Evolutionary conservation across 1,140 invertebrate species (phyloP), one percentile per base, ranked within the genome.

Genomic region (Popillia japonica): DNA sequence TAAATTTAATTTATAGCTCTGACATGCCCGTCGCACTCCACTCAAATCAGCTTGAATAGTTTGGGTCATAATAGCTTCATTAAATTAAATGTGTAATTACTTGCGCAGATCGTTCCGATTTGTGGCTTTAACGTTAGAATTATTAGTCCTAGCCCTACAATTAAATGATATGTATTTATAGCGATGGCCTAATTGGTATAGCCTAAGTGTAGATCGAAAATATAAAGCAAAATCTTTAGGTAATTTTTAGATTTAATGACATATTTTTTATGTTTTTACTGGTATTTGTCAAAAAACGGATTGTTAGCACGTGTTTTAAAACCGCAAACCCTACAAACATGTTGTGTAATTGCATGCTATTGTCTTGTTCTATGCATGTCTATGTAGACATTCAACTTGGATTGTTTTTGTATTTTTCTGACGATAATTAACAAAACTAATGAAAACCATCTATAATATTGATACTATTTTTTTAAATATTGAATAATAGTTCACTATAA

Each of bases 51-150:
- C 11, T 27, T 68, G 20, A 68, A 68, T 68, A 68, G 61, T 68
- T 68, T 34, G 14, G 27, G 14, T 34, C 61, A 14, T 68, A 68
- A 68, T 68, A 68, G 61, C 6, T 22, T 8, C 61, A 68, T 68
- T 68, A 68, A 68, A 27, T 68, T 68, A 68, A 68, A 27, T 68
- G 61, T 68, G 20, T 68, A 68, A 68, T 68, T 68, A 68, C 61
- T 68, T 68, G 61, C 61, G 14, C 61, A 34, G 22, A 68, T 68
- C 61, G 22, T 22, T 68, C 11, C 17, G 20, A 10, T 23, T 34
- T 68, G 61, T 22, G 61, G 61, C 22, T 68, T 68, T 68, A 68
- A 68, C 8, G 22, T 68, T 68, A 68, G 61, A 68, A 27, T 68
- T 68, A 27, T 68, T 68, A 8, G 11, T 14, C 22, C n/a, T 48